Base-by-base conservation (phyloP, 2,113 vertebrate genomes). In the Lota lota region DNA sequence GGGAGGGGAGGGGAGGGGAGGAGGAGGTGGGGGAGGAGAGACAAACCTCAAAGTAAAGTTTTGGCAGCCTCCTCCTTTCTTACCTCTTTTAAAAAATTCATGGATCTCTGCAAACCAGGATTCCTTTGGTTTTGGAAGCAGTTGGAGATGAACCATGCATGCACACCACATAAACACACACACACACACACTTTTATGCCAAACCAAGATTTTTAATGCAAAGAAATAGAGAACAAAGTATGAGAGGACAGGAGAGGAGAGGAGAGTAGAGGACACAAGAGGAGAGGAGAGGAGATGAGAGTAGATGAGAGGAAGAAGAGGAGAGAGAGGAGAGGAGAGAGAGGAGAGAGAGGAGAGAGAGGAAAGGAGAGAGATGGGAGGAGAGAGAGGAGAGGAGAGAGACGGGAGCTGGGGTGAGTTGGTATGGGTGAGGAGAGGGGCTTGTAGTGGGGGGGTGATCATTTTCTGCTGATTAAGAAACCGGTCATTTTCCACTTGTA, bases 401-500 rank as follows among this genome's bases (percentile, higher is more conserved):
- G 40, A 5, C 12, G 40, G 12, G 5, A 51, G 2, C 11, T 51
- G 50, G 50, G 50, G 50, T 51, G 10, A 59, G 24, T 28, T 28
- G 24, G 24, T 28, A 4, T 28, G 2, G 24, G 24, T 28, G 24
- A 28, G 24, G 24, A 28, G 24, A 28, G 3, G 50, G 69, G 24
- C 4, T 28, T 28, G 24, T 28, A 28, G 21, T 40, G 69, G 77
- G 47, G 47, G 22, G 21, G 67, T 60, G 74, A 70, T 62, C 70
- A 83, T 78, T 86, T 83, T 80, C 72, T 87, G 83, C 80, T 86
- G 77, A 85, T 82, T 82, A 70, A 85, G 75, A 79, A 73, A 84
- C 69, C 71, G 75, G 83, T 79, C 47, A 66, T 64, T 14, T 79
- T 79, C 71, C 3, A 33, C 64, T 67, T 68, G 54, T 66, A 67